Conservation (phyloP, 2,888 invertebrate species). For the Leucophora obtusa region DNA sequence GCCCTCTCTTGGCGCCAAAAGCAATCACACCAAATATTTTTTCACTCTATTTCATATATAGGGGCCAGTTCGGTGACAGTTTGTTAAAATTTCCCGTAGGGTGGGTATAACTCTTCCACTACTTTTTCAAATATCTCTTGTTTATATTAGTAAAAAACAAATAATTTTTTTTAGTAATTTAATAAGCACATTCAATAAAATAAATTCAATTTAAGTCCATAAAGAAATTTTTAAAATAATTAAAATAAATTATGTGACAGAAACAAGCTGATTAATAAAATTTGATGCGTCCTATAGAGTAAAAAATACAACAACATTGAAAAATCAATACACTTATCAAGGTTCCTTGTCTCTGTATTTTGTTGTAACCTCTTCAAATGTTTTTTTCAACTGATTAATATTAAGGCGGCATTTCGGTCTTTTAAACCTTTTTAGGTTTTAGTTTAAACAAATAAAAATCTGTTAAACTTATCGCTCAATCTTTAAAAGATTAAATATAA, state of each 20-base stretch:
- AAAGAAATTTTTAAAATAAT: no score
- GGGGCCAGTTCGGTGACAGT: no score
- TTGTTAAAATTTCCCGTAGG: no score
- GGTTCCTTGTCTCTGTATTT: neutral
- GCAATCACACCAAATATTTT: no score
- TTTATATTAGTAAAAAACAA: no score
- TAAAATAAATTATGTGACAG: neutral
- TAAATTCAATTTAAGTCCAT: neutral
- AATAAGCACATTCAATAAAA: neutral
- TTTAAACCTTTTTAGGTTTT: constrained; percentile 5
- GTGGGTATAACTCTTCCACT: no score
- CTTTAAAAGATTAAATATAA: constrained; percentile 54
- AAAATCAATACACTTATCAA: neutral
- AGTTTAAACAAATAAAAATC: constrained; percentile 31
- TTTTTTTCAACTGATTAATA: constrained; percentile 38
- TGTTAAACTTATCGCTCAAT: constrained; percentile 54
- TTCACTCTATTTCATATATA: no score
- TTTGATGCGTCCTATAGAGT: no score
- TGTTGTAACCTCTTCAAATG: neutral
- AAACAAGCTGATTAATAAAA: neutral
- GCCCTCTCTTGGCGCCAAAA: no score
- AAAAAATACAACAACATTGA: neutral
- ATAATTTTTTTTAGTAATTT: no score
- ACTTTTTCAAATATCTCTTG: no score
- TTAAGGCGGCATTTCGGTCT: constrained; percentile 48